A percentile compares a stretch with the other conserved stretches of the same genome.
phyloP scores from a whole-genome alignment of 2,888 invertebrate genomes.

The Phorcus lineatus region DNA sequence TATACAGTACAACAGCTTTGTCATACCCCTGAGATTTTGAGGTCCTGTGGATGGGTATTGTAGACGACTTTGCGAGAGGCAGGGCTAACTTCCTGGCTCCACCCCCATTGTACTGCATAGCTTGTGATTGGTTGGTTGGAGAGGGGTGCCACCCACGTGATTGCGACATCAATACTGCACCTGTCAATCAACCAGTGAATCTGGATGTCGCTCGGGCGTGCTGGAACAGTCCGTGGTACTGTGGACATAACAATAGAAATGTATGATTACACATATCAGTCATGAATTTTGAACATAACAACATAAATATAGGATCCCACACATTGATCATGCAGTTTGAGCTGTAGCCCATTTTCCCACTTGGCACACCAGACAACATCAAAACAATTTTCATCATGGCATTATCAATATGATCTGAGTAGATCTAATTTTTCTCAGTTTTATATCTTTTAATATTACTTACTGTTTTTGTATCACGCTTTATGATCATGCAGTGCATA shows the following conservation, averaged over 20 bases:
- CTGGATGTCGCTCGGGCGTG: not conserved
- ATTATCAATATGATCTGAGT: no score
- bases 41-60: conserved; percentile 16
- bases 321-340: no score
- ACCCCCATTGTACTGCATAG: conserved; percentile 35
- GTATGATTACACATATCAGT: no score
- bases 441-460: no score
- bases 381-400: no score
- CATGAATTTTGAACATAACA: not conserved
- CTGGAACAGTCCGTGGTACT: not conserved
- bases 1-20: not conserved
- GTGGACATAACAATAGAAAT: not conserved
- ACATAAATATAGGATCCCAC: not conserved
- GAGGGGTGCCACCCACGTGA: conserved; percentile 27
- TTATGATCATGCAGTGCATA: no score
- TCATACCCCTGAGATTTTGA: conserved; percentile 24
- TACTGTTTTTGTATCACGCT: no score
- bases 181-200: not conserved
- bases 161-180: conserved; percentile 12
- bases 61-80: conserved; percentile 12
- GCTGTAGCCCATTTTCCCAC: no score
- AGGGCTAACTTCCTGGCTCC: not conserved
- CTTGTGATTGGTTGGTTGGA: not conserved
- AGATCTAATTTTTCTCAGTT: no score
- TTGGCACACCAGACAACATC: no score